Evolutionary conservation across 2,113 vertebrate genomes (phyloP), one percentile per base, ranked within the genome.

Genomic region (Thalassoma bifasciatum): DNA sequence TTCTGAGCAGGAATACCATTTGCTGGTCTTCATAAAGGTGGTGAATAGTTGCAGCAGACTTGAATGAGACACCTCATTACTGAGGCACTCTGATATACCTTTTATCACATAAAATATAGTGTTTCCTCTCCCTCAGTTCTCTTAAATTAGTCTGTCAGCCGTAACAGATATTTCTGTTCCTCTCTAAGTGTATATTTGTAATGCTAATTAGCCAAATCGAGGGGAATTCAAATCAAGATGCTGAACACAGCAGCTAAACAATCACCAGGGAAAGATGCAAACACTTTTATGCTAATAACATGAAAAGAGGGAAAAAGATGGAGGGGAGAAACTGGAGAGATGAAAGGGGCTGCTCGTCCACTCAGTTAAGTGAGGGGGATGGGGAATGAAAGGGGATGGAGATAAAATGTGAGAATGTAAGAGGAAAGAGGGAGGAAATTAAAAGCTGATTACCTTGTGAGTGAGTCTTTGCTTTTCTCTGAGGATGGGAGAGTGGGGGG

Each of bases 371-470:
- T 38, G 37, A 73, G 71, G 72, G 71, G 75, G 80, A 57, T 49
- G 63, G 51, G 78, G 70, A 71, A 69, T 23, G 69, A 46, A 63
- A 49, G 42, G 58, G 23, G 53, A 10, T 22, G 21, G 68, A 79
- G 61, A 84, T 50, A 60, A 80, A 86, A 65, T 47, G 34, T 66
- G 72, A 62, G 40, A 69, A 70, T 9, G 44, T 56, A 37, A 71
- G 62, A 56, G 19, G 63, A 60, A 12, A 16, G 21, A n/a, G 54
- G 49, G 59, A 79, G 66, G 71, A 85, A 81, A 92, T 88, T 87
- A 91, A 90, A 90, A 90, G 86, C 88, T 92, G 81, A 91, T 92
- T 90, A 91, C 76, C 83, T 75, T 62, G 68, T 78, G 72, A 91
- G 83, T 73, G 75, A 84, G 81, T 80, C 65, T 87, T 63, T 57